These are phyloP conservation scores for Selene dorsalis DNA, from an alignment of 2,797 vertebrate species.

Conservation along the genomic window DNA sequence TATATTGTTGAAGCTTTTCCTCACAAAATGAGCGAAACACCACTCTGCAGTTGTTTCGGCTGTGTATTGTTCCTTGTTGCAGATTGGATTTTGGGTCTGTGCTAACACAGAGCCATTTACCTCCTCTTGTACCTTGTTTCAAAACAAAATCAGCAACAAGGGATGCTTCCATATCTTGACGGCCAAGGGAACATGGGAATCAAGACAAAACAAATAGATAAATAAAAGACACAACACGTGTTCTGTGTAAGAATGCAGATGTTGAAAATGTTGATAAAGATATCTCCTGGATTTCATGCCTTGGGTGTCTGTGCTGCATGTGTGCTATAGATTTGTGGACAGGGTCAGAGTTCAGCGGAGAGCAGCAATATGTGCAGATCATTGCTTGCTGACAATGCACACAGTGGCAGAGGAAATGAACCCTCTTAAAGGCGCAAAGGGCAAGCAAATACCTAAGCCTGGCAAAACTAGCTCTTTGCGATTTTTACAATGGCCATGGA, in stretches of 20 bases:
- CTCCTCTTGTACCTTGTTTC: not conserved
- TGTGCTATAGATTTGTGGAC: not conserved
- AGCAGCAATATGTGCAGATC: constrained; percentile 19
- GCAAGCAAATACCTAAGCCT: constrained; percentile 6
- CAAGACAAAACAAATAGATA: not conserved
- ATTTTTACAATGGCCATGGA: constrained; percentile 1
- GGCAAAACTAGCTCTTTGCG: not conserved
- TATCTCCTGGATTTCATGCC: not conserved
- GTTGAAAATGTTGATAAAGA: not conserved
- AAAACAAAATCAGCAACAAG: constrained; percentile 1
- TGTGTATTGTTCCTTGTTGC: not conserved
- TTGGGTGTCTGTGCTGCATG: not conserved
- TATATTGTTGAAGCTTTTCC: not conserved
- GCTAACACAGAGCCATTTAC: constrained; percentile 6
- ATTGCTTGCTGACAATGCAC: not conserved
- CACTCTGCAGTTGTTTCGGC: not conserved
- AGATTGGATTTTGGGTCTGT: constrained; percentile 17
- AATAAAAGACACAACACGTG: not conserved
- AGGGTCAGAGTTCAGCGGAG: constrained; percentile 10
- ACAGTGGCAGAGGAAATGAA: constrained; percentile 12
- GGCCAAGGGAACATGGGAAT: not conserved
- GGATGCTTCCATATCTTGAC: not conserved
- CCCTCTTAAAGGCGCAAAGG: not conserved
- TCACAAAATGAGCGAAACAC: not conserved
- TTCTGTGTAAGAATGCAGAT: constrained; percentile 6